Conservation (phyloP, 1,140 invertebrate species). For the Neodiprion fabricii region DNA sequence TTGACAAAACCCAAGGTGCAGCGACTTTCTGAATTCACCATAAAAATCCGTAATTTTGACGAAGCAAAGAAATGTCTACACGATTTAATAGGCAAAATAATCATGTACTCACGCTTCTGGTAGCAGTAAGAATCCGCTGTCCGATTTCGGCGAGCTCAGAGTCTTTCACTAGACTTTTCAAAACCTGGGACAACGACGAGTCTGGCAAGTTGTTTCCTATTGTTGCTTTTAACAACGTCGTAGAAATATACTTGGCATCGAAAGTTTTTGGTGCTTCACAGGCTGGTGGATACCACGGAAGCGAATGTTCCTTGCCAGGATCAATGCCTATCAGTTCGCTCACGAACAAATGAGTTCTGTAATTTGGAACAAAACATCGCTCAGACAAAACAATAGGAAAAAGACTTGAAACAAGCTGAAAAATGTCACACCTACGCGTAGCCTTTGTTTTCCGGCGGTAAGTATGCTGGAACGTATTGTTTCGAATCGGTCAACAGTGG, state of each 20-base stretch:
- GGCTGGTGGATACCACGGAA: slow-evolving; percentile 78
- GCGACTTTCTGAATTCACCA: slow-evolving; percentile 66
- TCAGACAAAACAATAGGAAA: slow-evolving; percentile 18
- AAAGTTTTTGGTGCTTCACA: slow-evolving; percentile 62
- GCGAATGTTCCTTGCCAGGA: slow-evolving; percentile 67
- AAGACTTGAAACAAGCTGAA: slow-evolving; percentile 18
- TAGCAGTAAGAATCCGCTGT: slow-evolving; percentile 74
- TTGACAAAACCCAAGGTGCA: slow-evolving; percentile 70
- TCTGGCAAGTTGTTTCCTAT: slow-evolving; percentile 33
- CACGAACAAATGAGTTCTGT: slow-evolving; percentile 61
- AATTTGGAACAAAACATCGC: slow-evolving; percentile 21
- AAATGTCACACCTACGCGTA: slow-evolving; percentile 66
- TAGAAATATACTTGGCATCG: slow-evolving; percentile 56
- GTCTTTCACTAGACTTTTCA: slow-evolving; percentile 42
- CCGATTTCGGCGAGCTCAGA: slow-evolving; percentile 75
- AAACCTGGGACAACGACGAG: slow-evolving; percentile 30
- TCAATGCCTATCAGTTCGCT: slow-evolving; percentile 68
- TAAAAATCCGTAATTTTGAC: slow-evolving; percentile 20
- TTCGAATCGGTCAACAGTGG: slow-evolving; percentile 31
- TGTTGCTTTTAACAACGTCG: slow-evolving; percentile 38
- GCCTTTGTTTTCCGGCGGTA: slow-evolving; percentile 79
- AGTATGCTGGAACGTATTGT: slow-evolving; percentile 64
- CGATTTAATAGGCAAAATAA: not conserved
- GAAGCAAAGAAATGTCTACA: slow-evolving; percentile 18
- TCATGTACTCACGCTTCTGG: slow-evolving; percentile 66